Percentiles rank a stretch among this genome's conserved stretches.
Conservation (phyloP, 1,140 invertebrate genomes). For the Temnothorax longispinosus region DNA sequence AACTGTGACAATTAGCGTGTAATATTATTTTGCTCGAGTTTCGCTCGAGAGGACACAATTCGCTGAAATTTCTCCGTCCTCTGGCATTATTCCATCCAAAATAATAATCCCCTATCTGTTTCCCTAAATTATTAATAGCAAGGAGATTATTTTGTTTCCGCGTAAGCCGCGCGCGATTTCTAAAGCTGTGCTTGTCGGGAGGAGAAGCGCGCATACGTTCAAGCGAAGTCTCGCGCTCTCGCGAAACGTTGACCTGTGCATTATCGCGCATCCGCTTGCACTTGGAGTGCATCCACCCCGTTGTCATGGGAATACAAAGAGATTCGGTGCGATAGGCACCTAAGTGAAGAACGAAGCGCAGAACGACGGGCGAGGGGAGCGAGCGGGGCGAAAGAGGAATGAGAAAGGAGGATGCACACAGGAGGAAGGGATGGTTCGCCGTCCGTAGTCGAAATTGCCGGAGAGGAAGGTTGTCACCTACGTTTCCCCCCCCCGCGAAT, state of each 20-base stretch:
- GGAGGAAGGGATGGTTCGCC: not conserved
- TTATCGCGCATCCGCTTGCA: slow-evolving; percentile 58
- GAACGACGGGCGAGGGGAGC: not conserved
- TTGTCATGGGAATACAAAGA: slow-evolving; percentile 75
- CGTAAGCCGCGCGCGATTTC: not conserved
- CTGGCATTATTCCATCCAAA: slow-evolving; percentile 25
- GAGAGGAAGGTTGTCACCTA: slow-evolving; percentile 73
- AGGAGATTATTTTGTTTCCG: not conserved
- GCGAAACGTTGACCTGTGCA: slow-evolving; percentile 66
- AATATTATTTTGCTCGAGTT: not conserved
- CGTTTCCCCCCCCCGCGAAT: slow-evolving; percentile 89
- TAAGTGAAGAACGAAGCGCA: slow-evolving; percentile 53
- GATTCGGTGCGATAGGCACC: slow-evolving; percentile 65
- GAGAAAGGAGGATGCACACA: not conserved
- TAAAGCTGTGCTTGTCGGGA: not conserved
- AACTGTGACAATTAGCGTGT: not conserved
- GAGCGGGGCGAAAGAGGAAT: not conserved
- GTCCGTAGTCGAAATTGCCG: slow-evolving; percentile 20
- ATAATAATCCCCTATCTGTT: slow-evolving; percentile 19
- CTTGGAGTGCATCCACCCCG: slow-evolving; percentile 66
- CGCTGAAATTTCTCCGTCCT: not conserved
- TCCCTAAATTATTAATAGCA: slow-evolving; percentile 30
- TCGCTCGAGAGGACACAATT: not conserved
- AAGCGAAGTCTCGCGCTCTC: not conserved
- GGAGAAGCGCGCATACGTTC: not conserved